A percentile compares a stretch with the other conserved stretches of the same genome.
These are phyloP conservation scores for Eulacestoma nigropectus DNA, from an alignment of 2,113 vertebrate genomes.

Conservation along the genomic window DNA sequence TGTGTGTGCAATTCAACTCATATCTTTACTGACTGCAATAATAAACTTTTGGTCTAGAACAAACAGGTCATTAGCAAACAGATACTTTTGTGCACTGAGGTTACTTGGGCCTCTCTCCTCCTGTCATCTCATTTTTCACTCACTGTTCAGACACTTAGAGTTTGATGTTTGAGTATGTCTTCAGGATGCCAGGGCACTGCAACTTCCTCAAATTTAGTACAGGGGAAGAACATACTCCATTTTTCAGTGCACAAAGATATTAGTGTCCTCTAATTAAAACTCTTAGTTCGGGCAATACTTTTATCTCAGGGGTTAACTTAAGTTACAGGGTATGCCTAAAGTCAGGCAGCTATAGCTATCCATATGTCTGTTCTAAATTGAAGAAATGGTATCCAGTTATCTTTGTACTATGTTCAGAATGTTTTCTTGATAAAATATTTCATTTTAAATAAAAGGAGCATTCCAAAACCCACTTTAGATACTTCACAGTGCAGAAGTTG, in stretches of 20 bases:
- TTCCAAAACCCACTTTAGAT: neutral
- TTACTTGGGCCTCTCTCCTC: neutral
- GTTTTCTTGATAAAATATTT: neutral
- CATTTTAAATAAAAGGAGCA: neutral
- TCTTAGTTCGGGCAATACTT: neutral
- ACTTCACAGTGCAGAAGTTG: neutral
- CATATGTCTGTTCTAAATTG: neutral
- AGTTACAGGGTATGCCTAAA: neutral
- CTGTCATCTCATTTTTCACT: neutral
- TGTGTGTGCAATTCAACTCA: neutral
- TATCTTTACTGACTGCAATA: constrained; percentile 51
- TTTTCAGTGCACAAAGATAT: neutral
- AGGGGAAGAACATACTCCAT: neutral
- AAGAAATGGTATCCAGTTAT: neutral
- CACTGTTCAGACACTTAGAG: neutral
- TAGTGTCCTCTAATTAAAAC: neutral
- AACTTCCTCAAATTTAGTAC: neutral
- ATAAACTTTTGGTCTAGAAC: constrained; percentile 51
- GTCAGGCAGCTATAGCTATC: neutral
- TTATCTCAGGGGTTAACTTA: neutral
- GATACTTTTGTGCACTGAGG: neutral
- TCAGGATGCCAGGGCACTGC: neutral
- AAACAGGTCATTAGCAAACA: constrained; percentile 52
- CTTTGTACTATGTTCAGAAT: neutral
- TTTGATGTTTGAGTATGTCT: neutral